Conservation (phyloP, 2,888 invertebrate genomes). For the Epirrhoe alternata region DNA sequence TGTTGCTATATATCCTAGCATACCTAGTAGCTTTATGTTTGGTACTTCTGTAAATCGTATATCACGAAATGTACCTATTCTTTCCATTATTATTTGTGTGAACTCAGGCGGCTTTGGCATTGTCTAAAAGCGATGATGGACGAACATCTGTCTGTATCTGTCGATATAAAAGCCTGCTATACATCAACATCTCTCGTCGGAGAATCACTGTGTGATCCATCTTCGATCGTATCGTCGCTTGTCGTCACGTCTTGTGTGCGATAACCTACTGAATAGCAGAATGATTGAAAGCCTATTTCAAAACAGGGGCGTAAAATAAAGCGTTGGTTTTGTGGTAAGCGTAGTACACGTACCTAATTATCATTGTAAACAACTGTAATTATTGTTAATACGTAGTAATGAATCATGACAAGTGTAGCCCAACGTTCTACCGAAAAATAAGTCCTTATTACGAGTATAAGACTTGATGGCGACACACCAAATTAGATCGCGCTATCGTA, state of each 20-base stretch:
- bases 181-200: constrained; percentile 10
- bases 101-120: constrained; percentile 13
- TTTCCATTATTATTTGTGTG: constrained; percentile 1
- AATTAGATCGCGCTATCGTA: no score
- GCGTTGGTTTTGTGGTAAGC: not conserved
- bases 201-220: constrained; percentile 9
- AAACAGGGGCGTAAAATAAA: not conserved
- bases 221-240: constrained; percentile 7
- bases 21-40: not conserved
- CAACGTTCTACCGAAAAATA: no score
- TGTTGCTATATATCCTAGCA: not conserved
- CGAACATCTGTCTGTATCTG: constrained; percentile 3
- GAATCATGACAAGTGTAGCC: no score
- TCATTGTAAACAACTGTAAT: no score
- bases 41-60: not conserved
- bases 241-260: constrained; percentile 6
- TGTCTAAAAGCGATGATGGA: constrained; percentile 19
- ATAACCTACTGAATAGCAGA: not conserved
- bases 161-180: constrained; percentile 8
- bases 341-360: not conserved
- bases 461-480: no score
- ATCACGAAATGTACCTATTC: not conserved
- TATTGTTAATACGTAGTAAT: no score
- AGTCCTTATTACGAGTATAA: no score
- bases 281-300: not conserved